Evolutionary conservation across 2,797 vertebrate genomes (phyloP), one percentile per base, ranked within the genome.

Genomic region (Epinephelus malabaricus): DNA sequence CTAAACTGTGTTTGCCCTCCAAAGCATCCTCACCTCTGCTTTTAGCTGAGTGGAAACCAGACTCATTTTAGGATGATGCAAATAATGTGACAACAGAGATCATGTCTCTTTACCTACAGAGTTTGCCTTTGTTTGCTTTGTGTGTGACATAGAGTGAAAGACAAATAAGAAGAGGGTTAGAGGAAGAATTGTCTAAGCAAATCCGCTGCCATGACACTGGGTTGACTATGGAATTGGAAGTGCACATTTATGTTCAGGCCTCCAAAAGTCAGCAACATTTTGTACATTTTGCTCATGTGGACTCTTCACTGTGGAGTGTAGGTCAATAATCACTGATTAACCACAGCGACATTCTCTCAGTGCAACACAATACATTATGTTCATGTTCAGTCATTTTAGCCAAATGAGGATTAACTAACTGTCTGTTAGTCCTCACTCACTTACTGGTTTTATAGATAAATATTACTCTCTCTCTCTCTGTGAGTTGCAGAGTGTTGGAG

Each of bases 1-100:
- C 19, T 62, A 21, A 49, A 74, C 45, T 27, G 18, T 61, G 54
- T 64, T 81, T 34, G 38, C 6, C 46, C 51, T 67, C 8, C 54
- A 40, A 10, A 18, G 27, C 46, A 63, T 23, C 5, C 5, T 17
- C 5, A 25, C 17, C 1, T 61, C 49, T 53, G 50, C 45, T 56
- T 78, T 58, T 17, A 50, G 34, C 25, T 18, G 17, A 56, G 17
- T 23, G 11, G 13, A 8, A 56, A 53, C 1, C 13, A 30, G n/a
- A 15, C 11, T 66, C 38, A 15, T 30, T 60, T 23, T 10, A 38
- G 15, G 8, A 5, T 21, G 19, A 64, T 30, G 45, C 0, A 58
- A 55, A 64, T 40, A 49, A 49, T 59, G 2, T 23, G 2, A 43
- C 53, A 55, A 2, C 45, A 62, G 49, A 61, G 12, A 14, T 50